Conservation (phyloP, 2,888 invertebrate species). For the Steinernema carpocapsae region DNA sequence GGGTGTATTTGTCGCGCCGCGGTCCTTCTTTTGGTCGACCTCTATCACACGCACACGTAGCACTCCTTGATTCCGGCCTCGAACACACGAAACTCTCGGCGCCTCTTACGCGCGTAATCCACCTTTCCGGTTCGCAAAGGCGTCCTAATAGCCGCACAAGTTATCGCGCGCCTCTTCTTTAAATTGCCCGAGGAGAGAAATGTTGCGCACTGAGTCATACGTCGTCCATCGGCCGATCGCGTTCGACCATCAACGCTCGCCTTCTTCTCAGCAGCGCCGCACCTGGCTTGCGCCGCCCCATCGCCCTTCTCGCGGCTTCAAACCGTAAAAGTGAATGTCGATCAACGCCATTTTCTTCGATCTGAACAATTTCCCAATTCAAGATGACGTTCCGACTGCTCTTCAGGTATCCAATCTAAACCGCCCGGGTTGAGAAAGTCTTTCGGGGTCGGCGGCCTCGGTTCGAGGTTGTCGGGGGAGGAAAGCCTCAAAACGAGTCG, state of each 20-base stretch:
- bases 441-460: not conserved
- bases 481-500: constrained; percentile 13
- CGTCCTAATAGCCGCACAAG: not conserved
- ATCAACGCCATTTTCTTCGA: not conserved
- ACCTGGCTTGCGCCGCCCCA: not conserved
- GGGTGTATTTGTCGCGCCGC: not conserved
- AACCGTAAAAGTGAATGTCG: not conserved
- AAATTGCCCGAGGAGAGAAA: not conserved
- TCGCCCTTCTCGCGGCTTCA: not conserved
- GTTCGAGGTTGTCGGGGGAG: not conserved
- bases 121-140: no score
- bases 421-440: not conserved
- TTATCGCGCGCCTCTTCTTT: not conserved
- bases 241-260: not conserved
- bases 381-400: not conserved
- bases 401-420: not conserved
- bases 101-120: no score
- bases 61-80: not conserved
- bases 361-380: not conserved
- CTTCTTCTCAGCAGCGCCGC: not conserved
- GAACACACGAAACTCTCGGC: no score
- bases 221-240: not conserved
- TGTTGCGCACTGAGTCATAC: constrained; percentile 5
- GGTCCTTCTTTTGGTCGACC: not conserved
- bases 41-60: not conserved